phyloP scores from a whole-genome alignment of 2,113 vertebrate species.

The Nibea albiflora region DNA sequence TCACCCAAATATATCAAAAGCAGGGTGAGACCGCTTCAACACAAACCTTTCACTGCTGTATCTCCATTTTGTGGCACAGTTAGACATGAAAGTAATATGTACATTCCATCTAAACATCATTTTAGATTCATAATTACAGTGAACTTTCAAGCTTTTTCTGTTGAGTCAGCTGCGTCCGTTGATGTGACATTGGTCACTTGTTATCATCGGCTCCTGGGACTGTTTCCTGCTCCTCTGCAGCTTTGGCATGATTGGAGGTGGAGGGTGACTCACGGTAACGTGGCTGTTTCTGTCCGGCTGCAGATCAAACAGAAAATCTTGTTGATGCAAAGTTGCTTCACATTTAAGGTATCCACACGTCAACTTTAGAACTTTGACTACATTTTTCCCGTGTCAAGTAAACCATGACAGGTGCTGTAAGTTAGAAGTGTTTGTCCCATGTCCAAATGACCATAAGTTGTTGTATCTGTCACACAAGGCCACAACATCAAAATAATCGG shows the following conservation, averaged over 20 bases:
- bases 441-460: neutral
- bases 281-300: conserved; percentile 79
- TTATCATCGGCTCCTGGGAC: conserved; percentile 58
- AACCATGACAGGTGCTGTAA: neutral
- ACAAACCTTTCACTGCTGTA: neutral
- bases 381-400: neutral
- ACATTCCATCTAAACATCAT: conserved; percentile 52
- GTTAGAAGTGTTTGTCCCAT: neutral
- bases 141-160: neutral
- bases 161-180: conserved; percentile 63
- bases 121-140: conserved; percentile 15
- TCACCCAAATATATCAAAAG: neutral
- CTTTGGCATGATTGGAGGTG: conserved; percentile 81
- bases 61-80: neutral
- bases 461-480: neutral
- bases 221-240: conserved; percentile 76
- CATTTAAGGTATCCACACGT: neutral
- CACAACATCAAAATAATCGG: neutral
- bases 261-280: conserved; percentile 52
- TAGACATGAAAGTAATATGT: conserved; percentile 24
- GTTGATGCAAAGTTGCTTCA: conserved; percentile 12
- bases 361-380: neutral
- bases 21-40: neutral
- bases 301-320: conserved; percentile 27
- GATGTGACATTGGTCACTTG: conserved; percentile 44